Percentiles rank a stretch among this genome's conserved stretches.
These are phyloP conservation scores for Papilio gigon DNA, from an alignment of 2,888 invertebrate species.

Conservation along the genomic window DNA sequence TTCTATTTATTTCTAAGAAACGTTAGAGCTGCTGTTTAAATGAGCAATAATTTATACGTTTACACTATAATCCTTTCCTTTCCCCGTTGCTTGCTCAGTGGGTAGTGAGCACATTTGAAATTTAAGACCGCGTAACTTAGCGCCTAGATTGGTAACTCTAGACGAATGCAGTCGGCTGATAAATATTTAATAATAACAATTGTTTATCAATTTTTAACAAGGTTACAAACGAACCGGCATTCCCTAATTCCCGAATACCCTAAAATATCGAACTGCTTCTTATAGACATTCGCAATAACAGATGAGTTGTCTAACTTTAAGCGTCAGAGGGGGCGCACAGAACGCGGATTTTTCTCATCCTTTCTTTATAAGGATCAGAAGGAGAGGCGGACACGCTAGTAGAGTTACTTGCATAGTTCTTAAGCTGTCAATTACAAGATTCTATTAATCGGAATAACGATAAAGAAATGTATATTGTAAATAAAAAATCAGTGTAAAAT, in stretches of 20 bases:
- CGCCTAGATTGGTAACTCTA: conserved; percentile 22
- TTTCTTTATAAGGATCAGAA: no score
- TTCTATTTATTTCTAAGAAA: conserved; percentile 32
- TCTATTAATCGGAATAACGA: neutral
- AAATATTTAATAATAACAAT: conserved; percentile 4
- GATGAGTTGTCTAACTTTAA: no score
- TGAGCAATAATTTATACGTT: conserved; percentile 34
- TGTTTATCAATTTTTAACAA: no score
- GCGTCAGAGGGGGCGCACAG: no score
- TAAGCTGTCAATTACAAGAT: neutral
- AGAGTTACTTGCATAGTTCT: neutral
- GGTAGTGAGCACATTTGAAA: conserved; percentile 20
- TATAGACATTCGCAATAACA: no score
- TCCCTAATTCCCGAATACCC: no score
- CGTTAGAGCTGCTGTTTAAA: conserved; percentile 21
- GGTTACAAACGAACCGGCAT: no score
- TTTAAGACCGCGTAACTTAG: conserved; percentile 30
- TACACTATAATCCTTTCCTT: conserved; percentile 30
- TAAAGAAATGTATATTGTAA: neutral
- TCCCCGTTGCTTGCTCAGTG: conserved; percentile 24
- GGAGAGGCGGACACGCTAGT: neutral
- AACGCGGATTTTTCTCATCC: no score
- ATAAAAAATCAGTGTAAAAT: neutral
- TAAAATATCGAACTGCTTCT: no score
- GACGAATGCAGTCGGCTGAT: neutral